Evolutionary conservation across 1,140 invertebrate genomes (phyloP), one percentile per base, ranked within the genome.

Genomic region (Scaptomyza pallida): DNA sequence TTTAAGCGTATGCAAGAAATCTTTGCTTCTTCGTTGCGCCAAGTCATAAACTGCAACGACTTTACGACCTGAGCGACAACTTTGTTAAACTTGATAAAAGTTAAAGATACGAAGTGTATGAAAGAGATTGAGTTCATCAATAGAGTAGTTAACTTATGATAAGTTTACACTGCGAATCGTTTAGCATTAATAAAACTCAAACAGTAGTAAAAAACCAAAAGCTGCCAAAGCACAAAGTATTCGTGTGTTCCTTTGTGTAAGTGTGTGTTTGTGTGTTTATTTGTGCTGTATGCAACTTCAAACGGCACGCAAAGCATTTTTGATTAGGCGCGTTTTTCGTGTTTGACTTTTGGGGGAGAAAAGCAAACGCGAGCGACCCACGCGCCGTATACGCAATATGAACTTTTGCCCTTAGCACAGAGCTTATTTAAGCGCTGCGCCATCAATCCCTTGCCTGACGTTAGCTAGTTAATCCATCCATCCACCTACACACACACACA

Each of bases 281-380:
- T 1, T 19, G 45, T 68, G 51, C 61, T 63, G 41, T 63, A 57
- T 72, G 54, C 72, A 75, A 60, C 72, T 68, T 72, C 73, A 70
- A 71, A 69, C 69, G 70, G 72, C 77, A 81, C 70, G 82, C 81
- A 81, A 86, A 88, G 81, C 81, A 86, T 86, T 86, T 86, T 86
- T 86, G 81, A 86, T 86, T 88, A 86, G 82, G 77, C 81, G 59
- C 47, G 71, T 55, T 30, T n/a, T 70, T 56, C 52, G 78, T 72
- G 61, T 83, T 78, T 83, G 73, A 72, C 63, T 72, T 72, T 68
- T 81, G 55, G 61, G 30, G n/a, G n/a, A 6, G 4, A 30, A 30
- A 30, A 30, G 26, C 26, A 30, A 69, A 44, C 75, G 63, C 23
- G n/a, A n/a, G n/a, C 75, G 71, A 48, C 56, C 13, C 17, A 69